phyloP scores from a whole-genome alignment of 1,140 invertebrate species.

The Mercenaria mercenaria region DNA sequence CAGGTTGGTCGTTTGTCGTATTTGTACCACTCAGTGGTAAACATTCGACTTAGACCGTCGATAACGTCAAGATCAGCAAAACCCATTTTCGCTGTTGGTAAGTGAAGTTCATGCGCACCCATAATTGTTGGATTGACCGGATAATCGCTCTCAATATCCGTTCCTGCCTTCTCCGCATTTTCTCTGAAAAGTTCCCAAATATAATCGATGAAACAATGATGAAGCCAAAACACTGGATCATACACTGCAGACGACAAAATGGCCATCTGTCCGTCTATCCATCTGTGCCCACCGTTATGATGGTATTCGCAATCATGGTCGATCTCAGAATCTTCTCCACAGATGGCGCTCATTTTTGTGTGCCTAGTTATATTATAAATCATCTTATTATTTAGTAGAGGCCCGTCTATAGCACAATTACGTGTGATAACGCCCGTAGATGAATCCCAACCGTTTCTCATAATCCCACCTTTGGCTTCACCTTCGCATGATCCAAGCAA shows the following conservation, averaged over 20 bases:
- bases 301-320: conserved; percentile 79
- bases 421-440: conserved; percentile 70
- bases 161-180: conserved; percentile 71
- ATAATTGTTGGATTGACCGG: conserved; percentile 66
- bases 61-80: conserved; percentile 71
- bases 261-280: conserved; percentile 80
- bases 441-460: conserved; percentile 82
- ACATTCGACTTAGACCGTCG: conserved; percentile 74
- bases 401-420: conserved; percentile 67
- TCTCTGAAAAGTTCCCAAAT: conserved; percentile 81
- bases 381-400: conserved; percentile 52
- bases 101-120: conserved; percentile 63
- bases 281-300: conserved; percentile 79
- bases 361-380: conserved; percentile 67
- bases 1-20: conserved; percentile 76
- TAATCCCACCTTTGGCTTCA: conserved; percentile 70
- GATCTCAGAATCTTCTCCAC: conserved; percentile 56
- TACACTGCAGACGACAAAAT: conserved; percentile 81
- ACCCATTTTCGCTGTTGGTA: conserved; percentile 61
- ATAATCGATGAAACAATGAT: conserved; percentile 85
- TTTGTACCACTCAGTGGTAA: conserved; percentile 72
- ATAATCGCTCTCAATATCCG: conserved; percentile 73
- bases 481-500: conserved; percentile 85
- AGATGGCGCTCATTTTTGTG: conserved; percentile 59
- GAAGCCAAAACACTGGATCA: conserved; percentile 85